These are phyloP conservation scores for Scomber scombrus DNA, from an alignment of 2,113 vertebrate species.

Conservation along the genomic window DNA sequence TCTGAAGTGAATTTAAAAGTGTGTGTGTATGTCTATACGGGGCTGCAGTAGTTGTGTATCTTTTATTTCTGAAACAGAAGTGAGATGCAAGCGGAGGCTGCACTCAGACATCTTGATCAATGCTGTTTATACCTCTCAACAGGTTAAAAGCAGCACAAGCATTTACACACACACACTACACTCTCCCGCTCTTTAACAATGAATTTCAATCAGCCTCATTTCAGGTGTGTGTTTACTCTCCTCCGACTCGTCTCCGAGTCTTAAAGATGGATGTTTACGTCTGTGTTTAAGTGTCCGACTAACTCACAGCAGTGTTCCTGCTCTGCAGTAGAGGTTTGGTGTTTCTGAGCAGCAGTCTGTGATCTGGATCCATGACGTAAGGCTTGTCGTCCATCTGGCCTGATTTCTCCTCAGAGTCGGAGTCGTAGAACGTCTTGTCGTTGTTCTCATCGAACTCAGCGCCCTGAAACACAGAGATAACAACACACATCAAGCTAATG, in stretches of 20 bases:
- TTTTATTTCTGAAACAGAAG: slow-evolving; percentile 20
- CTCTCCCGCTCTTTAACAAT: background rate
- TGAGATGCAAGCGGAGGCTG: background rate
- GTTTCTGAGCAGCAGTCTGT: slow-evolving; percentile 92
- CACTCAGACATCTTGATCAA: background rate
- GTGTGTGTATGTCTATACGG: background rate
- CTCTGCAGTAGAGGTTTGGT: slow-evolving; percentile 98
- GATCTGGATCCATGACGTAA: slow-evolving; percentile 97
- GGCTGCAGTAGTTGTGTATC: background rate
- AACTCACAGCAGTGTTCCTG: slow-evolving; percentile 95
- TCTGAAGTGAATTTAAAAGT: background rate
- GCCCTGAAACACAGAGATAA: slow-evolving; percentile 82
- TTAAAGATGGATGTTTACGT: background rate
- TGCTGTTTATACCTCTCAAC: background rate
- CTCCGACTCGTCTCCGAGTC: no score
- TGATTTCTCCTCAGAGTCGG: slow-evolving; percentile 89
- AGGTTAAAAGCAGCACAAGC: background rate
- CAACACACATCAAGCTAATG: background rate
- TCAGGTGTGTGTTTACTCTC: background rate
- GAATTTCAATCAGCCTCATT: background rate
- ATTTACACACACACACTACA: background rate
- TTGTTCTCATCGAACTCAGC: slow-evolving; percentile 84
- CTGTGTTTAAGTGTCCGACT: background rate
- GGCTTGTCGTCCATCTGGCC: slow-evolving; percentile 74
- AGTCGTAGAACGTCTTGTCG: slow-evolving; percentile 92